These are phyloP conservation scores for Bambusicola thoracicus DNA, from an alignment of 2,113 vertebrate genomes.

Conservation along the genomic window DNA sequence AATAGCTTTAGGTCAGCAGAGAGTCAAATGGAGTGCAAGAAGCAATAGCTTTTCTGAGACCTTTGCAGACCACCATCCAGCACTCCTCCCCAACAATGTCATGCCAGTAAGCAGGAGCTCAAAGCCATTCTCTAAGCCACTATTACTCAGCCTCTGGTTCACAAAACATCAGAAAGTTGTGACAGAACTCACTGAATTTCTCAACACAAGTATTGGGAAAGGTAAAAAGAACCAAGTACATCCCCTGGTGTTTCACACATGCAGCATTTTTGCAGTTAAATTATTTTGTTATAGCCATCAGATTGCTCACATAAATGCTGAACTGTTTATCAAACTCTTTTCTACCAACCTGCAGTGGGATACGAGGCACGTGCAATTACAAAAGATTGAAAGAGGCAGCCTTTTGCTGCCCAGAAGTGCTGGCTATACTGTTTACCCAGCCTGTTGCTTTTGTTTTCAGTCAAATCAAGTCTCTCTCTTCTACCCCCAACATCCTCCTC, in stretches of 20 bases:
- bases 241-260: not conserved
- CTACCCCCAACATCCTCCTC: not conserved
- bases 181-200: not conserved
- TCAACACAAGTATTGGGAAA: not conserved
- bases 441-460: not conserved
- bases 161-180: not conserved
- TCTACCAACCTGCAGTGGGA: not conserved
- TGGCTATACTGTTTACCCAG: not conserved
- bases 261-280: not conserved
- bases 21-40: not conserved
- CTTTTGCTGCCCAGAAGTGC: not conserved
- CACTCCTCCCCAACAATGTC: not conserved
- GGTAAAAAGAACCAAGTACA: not conserved
- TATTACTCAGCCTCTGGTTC: not conserved
- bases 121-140: not conserved
- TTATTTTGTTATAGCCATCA: not conserved
- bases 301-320: not conserved
- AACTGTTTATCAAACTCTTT: not conserved
- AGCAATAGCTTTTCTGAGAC: not conserved
- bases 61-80: not conserved
- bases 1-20: not conserved
- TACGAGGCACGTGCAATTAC: not conserved
- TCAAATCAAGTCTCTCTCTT: not conserved
- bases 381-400: not conserved
- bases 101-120: not conserved